These are phyloP conservation scores for Tachuris rubrigastra DNA, from an alignment of 2,113 vertebrate genomes.

Conservation along the genomic window DNA sequence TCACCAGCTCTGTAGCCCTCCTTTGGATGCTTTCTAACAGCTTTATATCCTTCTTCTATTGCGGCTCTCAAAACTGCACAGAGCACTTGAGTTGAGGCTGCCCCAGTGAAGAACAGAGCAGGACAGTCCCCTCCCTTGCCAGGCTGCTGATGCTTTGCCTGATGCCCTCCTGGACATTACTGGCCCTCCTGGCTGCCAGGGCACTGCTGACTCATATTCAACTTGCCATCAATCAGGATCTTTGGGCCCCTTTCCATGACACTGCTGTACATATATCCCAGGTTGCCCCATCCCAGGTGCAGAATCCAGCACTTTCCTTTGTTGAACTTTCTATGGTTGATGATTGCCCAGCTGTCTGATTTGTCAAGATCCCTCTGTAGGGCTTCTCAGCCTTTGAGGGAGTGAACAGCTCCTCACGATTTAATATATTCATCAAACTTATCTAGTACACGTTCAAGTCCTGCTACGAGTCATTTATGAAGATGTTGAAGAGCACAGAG, in stretches of 20 bases:
- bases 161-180: neutral
- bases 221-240: neutral
- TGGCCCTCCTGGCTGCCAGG: neutral
- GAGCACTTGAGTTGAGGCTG: neutral
- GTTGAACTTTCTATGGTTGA: neutral
- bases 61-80: neutral
- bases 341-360: neutral
- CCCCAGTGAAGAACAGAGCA: neutral
- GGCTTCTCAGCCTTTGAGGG: neutral
- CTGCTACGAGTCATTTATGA: neutral
- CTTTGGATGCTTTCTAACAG: neutral
- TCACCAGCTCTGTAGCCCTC: neutral
- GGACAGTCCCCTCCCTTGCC: neutral
- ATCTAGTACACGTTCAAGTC: neutral
- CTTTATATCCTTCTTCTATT: neutral
- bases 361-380: neutral
- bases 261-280: neutral
- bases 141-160: neutral
- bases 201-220: neutral
- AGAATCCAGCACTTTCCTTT: neutral
- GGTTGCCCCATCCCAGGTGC: neutral
- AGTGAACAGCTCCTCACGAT: neutral
- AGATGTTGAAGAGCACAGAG: neutral
- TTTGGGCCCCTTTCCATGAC: neutral
- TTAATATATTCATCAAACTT: neutral